phyloP scores from a whole-genome alignment of 2,113 vertebrate species.

The Neogobius melanostomus region DNA sequence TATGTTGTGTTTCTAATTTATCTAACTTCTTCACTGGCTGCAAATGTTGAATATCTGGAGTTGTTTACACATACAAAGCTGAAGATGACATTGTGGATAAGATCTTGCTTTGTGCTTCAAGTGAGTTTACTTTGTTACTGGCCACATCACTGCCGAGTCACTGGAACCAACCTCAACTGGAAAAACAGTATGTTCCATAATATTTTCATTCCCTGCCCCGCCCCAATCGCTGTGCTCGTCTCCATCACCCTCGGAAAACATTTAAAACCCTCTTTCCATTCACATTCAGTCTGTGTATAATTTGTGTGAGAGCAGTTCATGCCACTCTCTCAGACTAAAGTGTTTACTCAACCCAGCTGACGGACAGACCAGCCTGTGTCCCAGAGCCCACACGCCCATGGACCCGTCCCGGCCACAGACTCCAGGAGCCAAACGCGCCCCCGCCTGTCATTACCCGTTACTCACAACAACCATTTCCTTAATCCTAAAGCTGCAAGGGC shows the following conservation, averaged over 20 bases:
- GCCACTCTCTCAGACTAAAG: conserved; percentile 25
- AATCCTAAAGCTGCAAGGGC: background rate
- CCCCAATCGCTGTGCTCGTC: no score
- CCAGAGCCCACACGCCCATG: background rate
- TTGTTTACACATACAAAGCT: background rate
- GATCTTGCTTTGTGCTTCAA: background rate
- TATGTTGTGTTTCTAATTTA: no score
- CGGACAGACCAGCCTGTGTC: background rate
- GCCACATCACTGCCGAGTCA: no score
- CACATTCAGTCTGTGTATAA: background rate
- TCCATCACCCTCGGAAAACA: background rate
- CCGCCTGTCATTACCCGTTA: conserved; percentile 9
- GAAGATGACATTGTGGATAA: background rate
- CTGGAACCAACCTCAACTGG: no score
- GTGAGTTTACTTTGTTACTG: no score
- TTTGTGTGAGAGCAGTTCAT: conserved; percentile 14
- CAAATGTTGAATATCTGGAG: background rate
- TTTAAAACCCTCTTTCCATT: background rate
- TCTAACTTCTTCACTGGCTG: no score
- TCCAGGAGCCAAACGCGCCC: background rate
- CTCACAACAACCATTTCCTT: conserved; percentile 17
- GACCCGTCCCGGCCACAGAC: background rate
- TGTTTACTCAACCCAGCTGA: conserved; percentile 30
- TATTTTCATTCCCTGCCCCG: no score
- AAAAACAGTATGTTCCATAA: no score